These are phyloP conservation scores for Addax nasomaculatus DNA, from an alignment of 2,113 vertebrate species.

Conservation along the genomic window DNA sequence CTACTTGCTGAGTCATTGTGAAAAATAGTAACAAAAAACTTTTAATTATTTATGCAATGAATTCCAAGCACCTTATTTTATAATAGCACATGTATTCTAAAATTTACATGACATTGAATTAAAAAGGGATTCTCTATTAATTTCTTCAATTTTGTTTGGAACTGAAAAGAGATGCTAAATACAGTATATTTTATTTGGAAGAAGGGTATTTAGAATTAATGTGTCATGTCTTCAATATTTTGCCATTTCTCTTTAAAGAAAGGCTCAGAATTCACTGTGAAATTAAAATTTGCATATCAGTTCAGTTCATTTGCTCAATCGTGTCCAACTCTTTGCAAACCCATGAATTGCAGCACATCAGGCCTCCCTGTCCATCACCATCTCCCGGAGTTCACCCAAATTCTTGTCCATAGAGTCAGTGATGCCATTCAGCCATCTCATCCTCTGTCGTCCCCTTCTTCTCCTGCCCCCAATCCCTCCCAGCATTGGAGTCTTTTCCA, in stretches of 20 bases:
- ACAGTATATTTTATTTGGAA: background rate
- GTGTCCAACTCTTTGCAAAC: too few relatives aligned
- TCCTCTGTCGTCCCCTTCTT: too few relatives aligned
- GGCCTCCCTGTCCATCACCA: too few relatives aligned
- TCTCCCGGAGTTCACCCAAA: too few relatives aligned
- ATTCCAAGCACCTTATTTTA: background rate
- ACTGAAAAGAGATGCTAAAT: background rate
- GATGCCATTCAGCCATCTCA: too few relatives aligned
- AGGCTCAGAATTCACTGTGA: background rate
- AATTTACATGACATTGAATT: background rate
- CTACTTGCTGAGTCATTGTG: conserved; percentile 59
- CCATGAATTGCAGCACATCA: too few relatives aligned
- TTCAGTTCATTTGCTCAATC: too few relatives aligned
- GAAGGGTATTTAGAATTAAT: background rate
- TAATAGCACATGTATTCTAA: background rate
- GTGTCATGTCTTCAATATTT: background rate
- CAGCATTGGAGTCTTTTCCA: too few relatives aligned
- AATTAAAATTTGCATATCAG: background rate
- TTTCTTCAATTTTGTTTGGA: background rate
- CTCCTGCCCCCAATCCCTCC: too few relatives aligned
- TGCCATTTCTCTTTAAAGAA: background rate
- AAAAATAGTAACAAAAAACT: conserved; percentile 49
- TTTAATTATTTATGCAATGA: background rate
- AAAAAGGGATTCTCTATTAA: background rate
- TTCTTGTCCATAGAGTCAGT: too few relatives aligned